These are phyloP conservation scores for Otis tarda DNA, from an alignment of 2,113 vertebrate genomes.

Conservation along the genomic window DNA sequence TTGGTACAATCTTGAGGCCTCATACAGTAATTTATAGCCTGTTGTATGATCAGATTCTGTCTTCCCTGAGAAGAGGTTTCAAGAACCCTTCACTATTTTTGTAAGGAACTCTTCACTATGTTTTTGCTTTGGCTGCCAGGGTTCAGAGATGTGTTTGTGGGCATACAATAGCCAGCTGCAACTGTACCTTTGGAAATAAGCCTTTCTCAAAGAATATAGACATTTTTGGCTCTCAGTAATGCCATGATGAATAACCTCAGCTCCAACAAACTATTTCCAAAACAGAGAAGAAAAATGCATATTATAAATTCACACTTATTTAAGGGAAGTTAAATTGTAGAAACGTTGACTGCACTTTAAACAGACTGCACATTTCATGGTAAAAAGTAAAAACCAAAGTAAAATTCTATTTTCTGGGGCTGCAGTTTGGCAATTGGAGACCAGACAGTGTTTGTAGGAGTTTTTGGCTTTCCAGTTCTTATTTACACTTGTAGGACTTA, in stretches of 20 bases:
- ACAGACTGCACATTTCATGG: not conserved
- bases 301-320: not conserved
- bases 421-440: not conserved
- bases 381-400: not conserved
- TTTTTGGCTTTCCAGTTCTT: not conserved
- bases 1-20: not conserved
- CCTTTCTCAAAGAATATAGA: not conserved
- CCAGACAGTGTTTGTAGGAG: not conserved
- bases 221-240: not conserved
- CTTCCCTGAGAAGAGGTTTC: not conserved
- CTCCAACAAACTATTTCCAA: not conserved
- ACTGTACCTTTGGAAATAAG: not conserved
- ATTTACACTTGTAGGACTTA: not conserved
- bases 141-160: not conserved
- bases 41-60: not conserved
- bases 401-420: not conserved
- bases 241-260: not conserved
- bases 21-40: not conserved
- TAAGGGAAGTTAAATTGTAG: not conserved
- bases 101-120: not conserved
- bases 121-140: not conserved
- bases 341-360: not conserved
- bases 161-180: not conserved
- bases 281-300: not conserved
- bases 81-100: not conserved